A percentile compares a stretch with the other conserved stretches of the same genome.
Conservation (phyloP, 2,888 invertebrate species). For the Cheilosia variabilis region DNA sequence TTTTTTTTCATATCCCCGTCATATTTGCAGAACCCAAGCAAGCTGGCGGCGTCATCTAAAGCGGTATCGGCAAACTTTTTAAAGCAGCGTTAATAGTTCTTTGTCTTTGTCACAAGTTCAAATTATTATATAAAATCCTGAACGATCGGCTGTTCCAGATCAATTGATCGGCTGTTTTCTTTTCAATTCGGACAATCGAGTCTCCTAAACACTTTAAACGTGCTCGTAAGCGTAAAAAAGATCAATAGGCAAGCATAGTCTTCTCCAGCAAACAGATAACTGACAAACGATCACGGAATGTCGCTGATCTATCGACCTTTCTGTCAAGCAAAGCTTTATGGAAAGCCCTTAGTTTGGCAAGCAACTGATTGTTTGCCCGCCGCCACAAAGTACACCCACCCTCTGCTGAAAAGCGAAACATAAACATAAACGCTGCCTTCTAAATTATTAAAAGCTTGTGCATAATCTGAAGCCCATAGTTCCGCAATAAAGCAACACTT, state of each 20-base stretch:
- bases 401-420: not conserved
- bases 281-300: too few species aligned
- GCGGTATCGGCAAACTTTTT: not conserved
- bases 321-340: too few species aligned
- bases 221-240: too few species aligned
- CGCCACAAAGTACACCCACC: not conserved
- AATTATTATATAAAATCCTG: too few species aligned
- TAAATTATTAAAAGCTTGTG: constrained; percentile 41
- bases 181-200: too few species aligned
- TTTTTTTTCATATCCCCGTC: not conserved
- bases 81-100: not conserved
- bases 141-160: too few species aligned
- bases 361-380: not conserved
- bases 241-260: too few species aligned
- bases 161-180: too few species aligned
- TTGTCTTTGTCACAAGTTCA: not conserved
- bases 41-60: constrained; percentile 4
- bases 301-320: too few species aligned
- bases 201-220: too few species aligned
- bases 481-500: constrained; percentile 48
- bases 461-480: constrained; percentile 61
- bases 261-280: too few species aligned
- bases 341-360: not conserved
- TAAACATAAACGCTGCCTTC: not conserved
- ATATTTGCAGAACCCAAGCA: not conserved